Base-by-base conservation (phyloP, 2,113 vertebrate species). In the Machaerirhynchus nigripectus region DNA sequence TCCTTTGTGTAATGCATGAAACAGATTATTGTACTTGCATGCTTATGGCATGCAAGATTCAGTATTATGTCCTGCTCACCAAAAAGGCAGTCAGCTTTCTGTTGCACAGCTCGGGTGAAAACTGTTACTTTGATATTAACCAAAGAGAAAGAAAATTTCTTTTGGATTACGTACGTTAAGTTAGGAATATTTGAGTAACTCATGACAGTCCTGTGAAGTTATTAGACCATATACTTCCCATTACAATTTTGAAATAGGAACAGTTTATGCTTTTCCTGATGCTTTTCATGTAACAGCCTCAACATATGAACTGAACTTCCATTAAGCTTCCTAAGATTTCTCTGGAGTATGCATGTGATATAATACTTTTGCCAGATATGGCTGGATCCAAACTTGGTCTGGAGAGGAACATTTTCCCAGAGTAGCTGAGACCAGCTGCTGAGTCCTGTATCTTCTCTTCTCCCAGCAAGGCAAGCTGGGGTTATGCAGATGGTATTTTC, bases 401-500 rank as follows among this genome's bases (percentile, higher is more conserved):
- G 93, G 82, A 91, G 95, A 95, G 0, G 1, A 93, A 89, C 82
- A 78, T 95, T 96, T 97, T 97, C 93, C 93, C 95, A 94, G 92
- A 93, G 90, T 95, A 94, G 82, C 87, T 87, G 93, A 96, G 96
- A 96, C 93, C 96, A 96, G 95, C 90, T 96, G 96, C 93, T 91
- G 87, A 85, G 95, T 87, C 96, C 96, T 91, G 90, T 94, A 26
- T 82, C 93, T 89, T 84, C 84, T 87, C 88, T 87, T 93, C 87
- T 96, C 84, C 90, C 56, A 82, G 84, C 70, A 93, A 96, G 73
- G 84, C 90, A 96, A 94, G 90, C 39, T 0, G 40, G 84, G 96
- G 93, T 95, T 97, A 93, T 91, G 69, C 96, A 97, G 96, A 97
- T 97, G 95, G 95, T 97, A 97, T 97, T 97, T 97, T 95, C 90